Percentiles rank a stretch among this genome's conserved stretches.
These are phyloP conservation scores for Microcaecilia unicolor DNA, from an alignment of 2,797 vertebrate species.

Conservation along the genomic window DNA sequence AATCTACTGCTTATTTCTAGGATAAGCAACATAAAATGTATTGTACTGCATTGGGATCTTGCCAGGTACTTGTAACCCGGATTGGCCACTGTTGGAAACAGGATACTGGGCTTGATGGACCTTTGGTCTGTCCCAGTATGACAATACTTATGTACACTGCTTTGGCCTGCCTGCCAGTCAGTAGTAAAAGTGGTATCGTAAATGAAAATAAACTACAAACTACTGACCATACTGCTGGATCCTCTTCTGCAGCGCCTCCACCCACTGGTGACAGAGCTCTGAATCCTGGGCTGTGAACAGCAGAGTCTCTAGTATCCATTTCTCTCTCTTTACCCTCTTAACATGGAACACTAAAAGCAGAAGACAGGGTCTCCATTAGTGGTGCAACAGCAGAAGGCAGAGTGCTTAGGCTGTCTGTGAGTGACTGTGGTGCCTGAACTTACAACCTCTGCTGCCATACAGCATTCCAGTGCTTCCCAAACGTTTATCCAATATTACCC, in stretches of 20 bases:
- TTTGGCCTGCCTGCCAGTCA: background rate
- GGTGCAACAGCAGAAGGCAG: background rate
- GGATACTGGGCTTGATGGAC: no score
- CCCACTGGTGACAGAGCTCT: conserved; percentile 63
- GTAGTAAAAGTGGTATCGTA: no score
- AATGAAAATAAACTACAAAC: background rate
- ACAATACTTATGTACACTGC: no score
- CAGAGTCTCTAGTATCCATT: conserved; percentile 58
- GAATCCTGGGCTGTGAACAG: conserved; percentile 60
- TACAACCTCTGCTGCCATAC: background rate
- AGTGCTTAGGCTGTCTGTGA: background rate
- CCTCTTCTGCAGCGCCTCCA: conserved; percentile 43
- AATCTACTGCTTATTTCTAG: no score
- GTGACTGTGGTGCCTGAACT: background rate
- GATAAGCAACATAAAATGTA: no score
- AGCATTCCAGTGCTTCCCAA: no score
- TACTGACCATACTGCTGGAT: conserved; percentile 61
- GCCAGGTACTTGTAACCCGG: no score
- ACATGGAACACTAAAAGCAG: conserved; percentile 62
- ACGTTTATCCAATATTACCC: no score
- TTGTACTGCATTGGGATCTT: no score
- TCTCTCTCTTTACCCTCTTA: conserved; percentile 47
- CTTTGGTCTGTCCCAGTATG: no score
- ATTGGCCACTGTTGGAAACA: no score
- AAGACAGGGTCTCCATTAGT: background rate